Base-by-base conservation (phyloP, 2,113 vertebrate genomes). In the Chelonoidis abingdonii region DNA sequence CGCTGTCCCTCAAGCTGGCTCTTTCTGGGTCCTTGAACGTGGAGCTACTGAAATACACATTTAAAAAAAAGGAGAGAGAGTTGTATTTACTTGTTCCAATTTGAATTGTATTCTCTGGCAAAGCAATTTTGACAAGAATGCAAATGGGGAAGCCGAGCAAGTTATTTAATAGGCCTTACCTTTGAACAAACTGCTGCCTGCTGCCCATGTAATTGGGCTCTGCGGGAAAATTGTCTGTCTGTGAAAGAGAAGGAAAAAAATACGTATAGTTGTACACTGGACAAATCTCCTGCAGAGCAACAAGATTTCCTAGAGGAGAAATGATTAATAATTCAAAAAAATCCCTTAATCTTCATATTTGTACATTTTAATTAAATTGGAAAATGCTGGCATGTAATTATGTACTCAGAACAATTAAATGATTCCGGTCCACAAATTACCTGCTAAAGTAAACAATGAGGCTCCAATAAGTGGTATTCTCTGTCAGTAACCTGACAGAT, bases 131-230 rank as follows among this genome's bases (percentile, higher is more conserved):
- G 98, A 97, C 95, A 98, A 93, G 94, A 97, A 98, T 97, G 98
- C 97, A 99, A 98, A 98, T 98, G 96, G 96, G 95, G 98, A 98
- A 96, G 97, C 97, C 92, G 97, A 98, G 98, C 98, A 98, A 98
- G 98, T 98, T 98, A 98, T 98, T 99, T 98, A 98, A 98, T 97
- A 98, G 98, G 97, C 98, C 99, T 99, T 99, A 99, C 99, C 99
- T 99, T 99, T 99, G 99, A 99, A 99, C 99, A 99, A 99, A 99
- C 99, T 99, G 99, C 98, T 99, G 99, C 99, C 99, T 99, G 99
- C 99, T 99, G 98, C 99, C 99, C 99, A 99, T 99, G 99, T 99
- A 99, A 99, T 99, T 99, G 99, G 99, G 98, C 99, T 99, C 99
- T 98, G 99, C 98, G 99, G 99, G 99, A 98, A 99, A 99, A 99